phyloP scores from a whole-genome alignment of 2,888 invertebrate species.

The Sarcophaga variegata region DNA sequence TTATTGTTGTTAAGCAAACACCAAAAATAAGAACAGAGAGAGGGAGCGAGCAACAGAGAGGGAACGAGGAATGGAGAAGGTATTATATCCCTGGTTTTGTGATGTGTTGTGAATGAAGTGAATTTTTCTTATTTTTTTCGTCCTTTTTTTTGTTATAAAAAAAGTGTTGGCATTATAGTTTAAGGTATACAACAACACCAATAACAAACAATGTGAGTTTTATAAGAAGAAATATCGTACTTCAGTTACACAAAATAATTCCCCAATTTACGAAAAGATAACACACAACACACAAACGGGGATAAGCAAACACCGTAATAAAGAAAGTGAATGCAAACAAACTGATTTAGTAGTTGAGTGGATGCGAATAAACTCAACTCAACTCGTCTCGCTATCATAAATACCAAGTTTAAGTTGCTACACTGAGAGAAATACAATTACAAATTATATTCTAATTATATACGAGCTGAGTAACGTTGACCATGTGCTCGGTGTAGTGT shows the following conservation, averaged over 20 bases:
- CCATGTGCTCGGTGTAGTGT: too few relatives aligned
- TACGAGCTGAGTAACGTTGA: too few relatives aligned
- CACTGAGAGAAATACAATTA: too few relatives aligned
- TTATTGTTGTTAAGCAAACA: background rate
- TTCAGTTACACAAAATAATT: constrained; percentile 54
- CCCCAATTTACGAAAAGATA: constrained; percentile 6
- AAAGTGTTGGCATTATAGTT: background rate
- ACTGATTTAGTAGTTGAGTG: constrained; percentile 20
- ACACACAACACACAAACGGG: background rate
- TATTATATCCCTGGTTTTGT: too few relatives aligned
- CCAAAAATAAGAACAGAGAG: background rate
- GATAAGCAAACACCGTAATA: background rate
- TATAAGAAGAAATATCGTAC: background rate
- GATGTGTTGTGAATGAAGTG: background rate
- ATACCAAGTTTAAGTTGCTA: too few relatives aligned
- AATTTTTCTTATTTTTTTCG: background rate
- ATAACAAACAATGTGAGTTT: background rate
- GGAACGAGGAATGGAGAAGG: background rate
- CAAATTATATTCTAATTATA: too few relatives aligned
- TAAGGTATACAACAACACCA: constrained; percentile 5
- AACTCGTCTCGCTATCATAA: too few relatives aligned
- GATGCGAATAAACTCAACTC: too few relatives aligned
- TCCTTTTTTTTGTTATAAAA: background rate
- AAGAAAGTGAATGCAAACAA: constrained; percentile 47
- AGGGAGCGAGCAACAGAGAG: background rate